These are phyloP conservation scores for Apis cerana DNA, from an alignment of 1,140 invertebrate genomes.

Conservation along the genomic window DNA sequence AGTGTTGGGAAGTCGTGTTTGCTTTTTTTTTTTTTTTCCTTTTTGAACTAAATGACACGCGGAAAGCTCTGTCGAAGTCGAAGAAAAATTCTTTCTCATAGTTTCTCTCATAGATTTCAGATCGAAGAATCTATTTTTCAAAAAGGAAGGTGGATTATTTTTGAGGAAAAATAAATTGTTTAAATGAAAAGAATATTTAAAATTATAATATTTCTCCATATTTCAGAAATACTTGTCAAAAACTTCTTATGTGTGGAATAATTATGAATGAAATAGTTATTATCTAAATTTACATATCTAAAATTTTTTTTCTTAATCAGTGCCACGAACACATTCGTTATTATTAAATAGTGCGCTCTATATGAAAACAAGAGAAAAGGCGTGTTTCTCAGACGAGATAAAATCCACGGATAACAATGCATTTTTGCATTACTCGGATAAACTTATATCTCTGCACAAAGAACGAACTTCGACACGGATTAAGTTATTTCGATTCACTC, in stretches of 20 bases:
- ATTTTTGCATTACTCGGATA: not conserved
- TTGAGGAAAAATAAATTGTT: no score
- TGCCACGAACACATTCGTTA: no score
- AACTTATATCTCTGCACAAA: not conserved
- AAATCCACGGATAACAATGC: not conserved
- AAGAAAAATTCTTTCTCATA: not conserved
- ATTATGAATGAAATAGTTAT: no score
- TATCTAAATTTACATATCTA: no score
- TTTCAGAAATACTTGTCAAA: no score
- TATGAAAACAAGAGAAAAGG: not conserved
- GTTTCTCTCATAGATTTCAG: not conserved
- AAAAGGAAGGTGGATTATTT: no score
- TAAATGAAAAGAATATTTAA: no score
- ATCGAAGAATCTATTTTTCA: not conserved
- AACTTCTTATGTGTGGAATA: no score
- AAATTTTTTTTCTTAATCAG: no score
- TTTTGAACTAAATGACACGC: not conserved
- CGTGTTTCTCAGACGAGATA: not conserved
- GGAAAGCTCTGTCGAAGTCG: not conserved
- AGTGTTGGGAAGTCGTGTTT: not conserved
- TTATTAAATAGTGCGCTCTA: no score
- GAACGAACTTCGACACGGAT: not conserved
- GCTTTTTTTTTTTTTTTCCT: not conserved
- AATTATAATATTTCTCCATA: no score
- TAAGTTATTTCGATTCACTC: slow-evolving; percentile 14